Evolutionary conservation across 1,140 invertebrate species (phyloP).

Genomic region (Drosophila tsacasi): DNA sequence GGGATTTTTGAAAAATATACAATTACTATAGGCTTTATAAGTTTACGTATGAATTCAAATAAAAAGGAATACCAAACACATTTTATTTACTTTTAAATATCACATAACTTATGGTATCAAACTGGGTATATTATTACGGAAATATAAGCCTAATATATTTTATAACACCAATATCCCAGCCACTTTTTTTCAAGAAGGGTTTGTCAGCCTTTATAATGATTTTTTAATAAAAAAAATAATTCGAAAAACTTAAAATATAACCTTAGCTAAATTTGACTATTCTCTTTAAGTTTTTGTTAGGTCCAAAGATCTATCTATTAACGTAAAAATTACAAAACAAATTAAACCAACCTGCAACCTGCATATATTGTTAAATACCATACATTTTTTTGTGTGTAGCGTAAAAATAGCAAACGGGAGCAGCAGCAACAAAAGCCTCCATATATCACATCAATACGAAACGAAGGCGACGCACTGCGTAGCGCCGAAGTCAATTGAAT

Average conservation of each 20-base stretch:
- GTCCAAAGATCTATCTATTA: no score
- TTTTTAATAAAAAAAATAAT: no score
- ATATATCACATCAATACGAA: conserved; percentile 30
- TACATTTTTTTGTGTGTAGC: conserved; percentile 8
- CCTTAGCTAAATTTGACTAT: neutral
- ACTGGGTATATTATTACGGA: neutral
- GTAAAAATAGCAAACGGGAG: conserved; percentile 49
- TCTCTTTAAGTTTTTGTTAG: no score
- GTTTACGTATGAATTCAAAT: neutral
- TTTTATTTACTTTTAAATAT: neutral
- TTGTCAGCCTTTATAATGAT: neutral
- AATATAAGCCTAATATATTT: neutral
- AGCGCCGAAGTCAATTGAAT: conserved; percentile 57
- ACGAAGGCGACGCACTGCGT: conserved; percentile 35
- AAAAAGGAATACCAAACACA: neutral
- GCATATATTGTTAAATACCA: neutral
- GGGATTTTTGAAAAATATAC: neutral
- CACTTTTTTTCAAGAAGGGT: neutral
- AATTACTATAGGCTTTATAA: neutral
- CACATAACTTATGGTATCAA: neutral
- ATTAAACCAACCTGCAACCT: neutral
- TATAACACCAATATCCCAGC: neutral
- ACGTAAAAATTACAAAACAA: neutral
- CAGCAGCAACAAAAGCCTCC: conserved; percentile 21
- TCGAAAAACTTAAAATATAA: no score